Evolutionary conservation across 2,888 invertebrate species (phyloP), one percentile per base, ranked within the genome.

Genomic region (Scotopteryx bipunctaria): DNA sequence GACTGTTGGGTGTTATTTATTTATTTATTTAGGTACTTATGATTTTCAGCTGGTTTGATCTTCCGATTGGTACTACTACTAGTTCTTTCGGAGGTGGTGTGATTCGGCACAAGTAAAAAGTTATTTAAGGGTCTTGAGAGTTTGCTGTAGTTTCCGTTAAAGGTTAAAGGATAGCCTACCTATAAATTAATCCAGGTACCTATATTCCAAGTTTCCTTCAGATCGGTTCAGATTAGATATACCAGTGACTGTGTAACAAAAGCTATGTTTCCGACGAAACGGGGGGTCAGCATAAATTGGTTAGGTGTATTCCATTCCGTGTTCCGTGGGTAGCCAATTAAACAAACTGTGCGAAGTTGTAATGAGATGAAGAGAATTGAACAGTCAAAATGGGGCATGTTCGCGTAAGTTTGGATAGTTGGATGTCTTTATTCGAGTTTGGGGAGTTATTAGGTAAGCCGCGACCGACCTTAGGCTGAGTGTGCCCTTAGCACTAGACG

Each of bases 301-400:
- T 14, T 35, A 61, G 54, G 63, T 64, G 61, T 42, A 38, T 44
- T 64, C 53, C 50, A 64, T 66, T 64, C 60, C 60, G 62, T 58
- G 64, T 70, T 58, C 54, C 61, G 54, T 63, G 69, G 68, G 66
- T 63, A 70, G 66, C 71, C 73, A 75, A 75, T 75, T 74, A 73
- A 75, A 73, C 73, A 71, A 72, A 73, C 67, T 67, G 66, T 61
- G 59, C 59, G 47, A 75, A 75, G 60, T 74, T 73, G 67, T 75
- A 75, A 75, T 73, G 75, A 74, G 73, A 74, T 73, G 66, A 66
- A 56, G 65, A 66, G 72, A 69, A 69, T 69, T 73, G 71, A 73
- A 68, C 72, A 69, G 67, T 72, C 71, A 66, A 69, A 68, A 69
- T 67, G 66, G 62, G 52, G 57, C 51, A 43, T 63, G 57, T 46